These are phyloP conservation scores for Rotaria socialis DNA, from an alignment of 2,888 invertebrate genomes.

Conservation along the genomic window DNA sequence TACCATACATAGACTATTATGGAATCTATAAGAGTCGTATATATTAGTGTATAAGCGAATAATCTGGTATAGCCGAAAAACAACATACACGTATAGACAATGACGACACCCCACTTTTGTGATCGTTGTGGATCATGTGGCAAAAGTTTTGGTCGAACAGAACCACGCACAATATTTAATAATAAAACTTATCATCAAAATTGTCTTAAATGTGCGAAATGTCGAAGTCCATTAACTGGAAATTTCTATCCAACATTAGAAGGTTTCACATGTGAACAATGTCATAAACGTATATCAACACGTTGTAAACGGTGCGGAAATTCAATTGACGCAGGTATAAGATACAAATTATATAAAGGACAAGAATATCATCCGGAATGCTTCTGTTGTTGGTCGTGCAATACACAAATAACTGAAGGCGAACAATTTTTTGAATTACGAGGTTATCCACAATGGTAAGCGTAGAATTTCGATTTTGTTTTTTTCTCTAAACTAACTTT, in stretches of 20 bases:
- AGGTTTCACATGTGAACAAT: conserved; percentile 35
- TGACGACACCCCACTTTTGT: conserved; percentile 23
- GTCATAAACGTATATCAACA: conserved; percentile 31
- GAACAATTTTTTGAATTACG: conserved; percentile 30
- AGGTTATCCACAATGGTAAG: conserved; percentile 37
- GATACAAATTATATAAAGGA: conserved; percentile 33
- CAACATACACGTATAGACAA: not conserved
- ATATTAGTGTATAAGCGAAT: not conserved
- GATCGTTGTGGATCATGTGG: conserved; percentile 32
- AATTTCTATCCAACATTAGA: conserved; percentile 35
- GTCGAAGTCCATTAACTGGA: conserved; percentile 3
- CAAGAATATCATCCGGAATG: conserved; percentile 35
- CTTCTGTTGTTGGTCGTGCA: conserved; percentile 28
- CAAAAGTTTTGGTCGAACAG: conserved; percentile 18
- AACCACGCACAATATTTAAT: conserved; percentile 1
- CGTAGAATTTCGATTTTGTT: not conserved
- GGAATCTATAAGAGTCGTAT: not conserved
- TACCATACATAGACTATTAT: not conserved
- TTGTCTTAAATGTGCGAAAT: conserved; percentile 24
- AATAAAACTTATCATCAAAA: conserved; percentile 38
- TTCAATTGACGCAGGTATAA: not conserved
- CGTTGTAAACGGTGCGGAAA: conserved; percentile 34
- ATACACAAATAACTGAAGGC: conserved; percentile 5
- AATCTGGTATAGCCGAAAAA: not conserved
- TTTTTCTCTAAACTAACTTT: not conserved